These are phyloP conservation scores for Umimayanthus kanabou DNA, from an alignment of 92 coral and sea anemone genomes.

Conservation along the genomic window DNA sequence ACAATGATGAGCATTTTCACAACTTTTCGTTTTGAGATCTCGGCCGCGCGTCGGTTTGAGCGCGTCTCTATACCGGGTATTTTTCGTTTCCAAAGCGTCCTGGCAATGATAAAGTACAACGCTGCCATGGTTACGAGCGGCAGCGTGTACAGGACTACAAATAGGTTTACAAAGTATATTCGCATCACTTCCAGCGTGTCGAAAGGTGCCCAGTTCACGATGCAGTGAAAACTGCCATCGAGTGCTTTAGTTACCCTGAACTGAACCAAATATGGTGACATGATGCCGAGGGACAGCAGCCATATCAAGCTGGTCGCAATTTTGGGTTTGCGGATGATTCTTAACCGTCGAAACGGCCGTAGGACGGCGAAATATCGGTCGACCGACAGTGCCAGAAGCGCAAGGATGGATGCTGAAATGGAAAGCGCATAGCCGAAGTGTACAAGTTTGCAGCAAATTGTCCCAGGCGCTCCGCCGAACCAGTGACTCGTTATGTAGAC, in stretches of 20 bases:
- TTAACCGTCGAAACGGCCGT: slow-evolving; percentile 61
- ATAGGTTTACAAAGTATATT: slow-evolving; percentile 54
- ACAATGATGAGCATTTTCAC: slow-evolving; percentile 69
- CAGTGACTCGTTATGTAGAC: slow-evolving; percentile 52
- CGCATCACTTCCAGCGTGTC: slow-evolving; percentile 57
- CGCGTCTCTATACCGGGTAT: slow-evolving; percentile 72
- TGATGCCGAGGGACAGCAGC: slow-evolving; percentile 59
- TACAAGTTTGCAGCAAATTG: slow-evolving; percentile 64
- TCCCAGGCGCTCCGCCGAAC: slow-evolving; percentile 68
- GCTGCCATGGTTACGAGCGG: slow-evolving; percentile 65
- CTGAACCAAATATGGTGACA: slow-evolving; percentile 76
- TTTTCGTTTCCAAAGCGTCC: slow-evolving; percentile 71
- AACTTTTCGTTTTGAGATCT: slow-evolving; percentile 72
- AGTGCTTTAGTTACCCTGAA: slow-evolving; percentile 31
- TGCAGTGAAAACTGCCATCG: slow-evolving; percentile 43
- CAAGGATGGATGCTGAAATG: slow-evolving; percentile 82
- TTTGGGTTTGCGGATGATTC: slow-evolving; percentile 60
- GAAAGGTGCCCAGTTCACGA: slow-evolving; percentile 66
- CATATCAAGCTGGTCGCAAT: slow-evolving; percentile 63
- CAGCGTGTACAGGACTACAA: slow-evolving; percentile 56
- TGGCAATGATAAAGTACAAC: slow-evolving; percentile 66
- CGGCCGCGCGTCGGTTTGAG: slow-evolving; percentile 68
- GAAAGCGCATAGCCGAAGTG: slow-evolving; percentile 83
- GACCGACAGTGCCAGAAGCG: slow-evolving; percentile 66
- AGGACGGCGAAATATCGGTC: slow-evolving; percentile 80